phyloP scores from a whole-genome alignment of 2,888 invertebrate genomes.

The Drosophila birchii region DNA sequence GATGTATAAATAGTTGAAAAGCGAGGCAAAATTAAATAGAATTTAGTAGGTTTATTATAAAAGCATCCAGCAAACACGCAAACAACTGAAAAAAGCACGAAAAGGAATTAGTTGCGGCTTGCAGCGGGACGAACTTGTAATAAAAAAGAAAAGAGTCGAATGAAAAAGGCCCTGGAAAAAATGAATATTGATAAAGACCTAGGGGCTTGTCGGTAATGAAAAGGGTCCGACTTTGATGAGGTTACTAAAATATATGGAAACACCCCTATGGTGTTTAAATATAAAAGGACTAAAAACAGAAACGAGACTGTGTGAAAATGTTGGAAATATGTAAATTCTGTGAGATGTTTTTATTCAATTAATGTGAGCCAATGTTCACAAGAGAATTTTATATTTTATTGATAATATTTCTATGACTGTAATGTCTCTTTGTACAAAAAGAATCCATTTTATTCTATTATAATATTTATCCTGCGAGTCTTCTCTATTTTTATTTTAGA shows the following conservation, averaged over 20 bases:
- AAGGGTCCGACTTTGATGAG: constrained; percentile 12
- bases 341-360: not conserved
- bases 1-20: constrained; percentile 54
- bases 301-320: not conserved
- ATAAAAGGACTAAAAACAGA: not conserved
- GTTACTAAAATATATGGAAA: constrained; percentile 1
- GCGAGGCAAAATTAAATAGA: constrained; percentile 67
- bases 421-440: too few relatives aligned
- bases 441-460: not conserved
- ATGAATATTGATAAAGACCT: constrained; percentile 31
- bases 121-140: not conserved
- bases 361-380: not conserved
- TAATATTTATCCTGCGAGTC: not conserved
- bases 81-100: constrained; percentile 24
- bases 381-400: not conserved
- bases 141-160: constrained; percentile 22
- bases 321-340: not conserved
- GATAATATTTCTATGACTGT: not conserved
- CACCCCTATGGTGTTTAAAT: constrained; percentile 1
- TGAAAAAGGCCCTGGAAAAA: constrained; percentile 16
- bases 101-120: constrained; percentile 43
- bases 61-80: constrained; percentile 41
- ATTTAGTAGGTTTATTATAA: constrained; percentile 76
- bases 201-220: constrained; percentile 7
- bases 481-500: not conserved